Evolutionary conservation across 1,140 invertebrate species (phyloP).

Genomic region (Aphidius gifuensis): DNA sequence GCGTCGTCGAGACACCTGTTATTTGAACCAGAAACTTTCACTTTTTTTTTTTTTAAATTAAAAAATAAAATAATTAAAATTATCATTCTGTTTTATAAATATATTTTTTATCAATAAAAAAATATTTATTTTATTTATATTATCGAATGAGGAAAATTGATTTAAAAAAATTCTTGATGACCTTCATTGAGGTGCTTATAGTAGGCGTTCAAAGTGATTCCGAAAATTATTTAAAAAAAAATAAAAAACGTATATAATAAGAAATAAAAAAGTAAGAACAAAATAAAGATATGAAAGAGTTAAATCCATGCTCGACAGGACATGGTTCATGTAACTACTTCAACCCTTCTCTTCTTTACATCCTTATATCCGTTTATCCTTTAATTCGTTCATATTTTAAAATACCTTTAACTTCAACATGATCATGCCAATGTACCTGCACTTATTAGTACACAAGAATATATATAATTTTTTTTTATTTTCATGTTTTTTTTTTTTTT

Average conservation of each 20-base stretch:
- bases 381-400: constrained; percentile 24
- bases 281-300: constrained; percentile 21
- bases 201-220: constrained; percentile 11
- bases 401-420: constrained; percentile 26
- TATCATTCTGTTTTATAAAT: no score
- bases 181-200: constrained; percentile 11
- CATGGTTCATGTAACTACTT: constrained; percentile 44
- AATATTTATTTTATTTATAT: background rate
- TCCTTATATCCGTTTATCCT: constrained; percentile 21
- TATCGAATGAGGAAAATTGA: background rate
- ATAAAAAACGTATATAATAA: constrained; percentile 8
- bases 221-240: background rate
- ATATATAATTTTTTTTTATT: no score
- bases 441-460: constrained; percentile 37
- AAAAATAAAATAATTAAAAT: no score
- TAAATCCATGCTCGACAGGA: constrained; percentile 36
- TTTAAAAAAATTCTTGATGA: background rate
- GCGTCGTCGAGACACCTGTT: no score
- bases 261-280: constrained; percentile 6
- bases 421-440: constrained; percentile 34
- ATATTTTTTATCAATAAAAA: no score
- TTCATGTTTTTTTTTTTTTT: no score
- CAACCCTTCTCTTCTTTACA: constrained; percentile 26
- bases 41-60: no score
- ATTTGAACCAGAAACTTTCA: no score